phyloP scores from a whole-genome alignment of 1,140 invertebrate species.

The Gonioctena quinquepunctata region DNA sequence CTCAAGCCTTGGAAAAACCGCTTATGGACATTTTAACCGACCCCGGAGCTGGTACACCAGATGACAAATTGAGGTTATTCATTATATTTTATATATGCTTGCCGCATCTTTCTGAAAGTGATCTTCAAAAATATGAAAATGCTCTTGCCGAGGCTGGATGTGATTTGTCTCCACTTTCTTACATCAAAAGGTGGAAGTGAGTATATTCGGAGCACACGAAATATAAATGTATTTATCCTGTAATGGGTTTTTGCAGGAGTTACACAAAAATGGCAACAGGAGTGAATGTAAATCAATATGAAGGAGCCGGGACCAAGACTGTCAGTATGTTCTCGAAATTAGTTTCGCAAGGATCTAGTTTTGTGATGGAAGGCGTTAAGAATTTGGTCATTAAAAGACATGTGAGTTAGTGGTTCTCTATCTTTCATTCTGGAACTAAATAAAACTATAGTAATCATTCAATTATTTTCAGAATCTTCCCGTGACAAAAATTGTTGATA shows the following conservation, averaged over 20 bases:
- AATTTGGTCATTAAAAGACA: conserved; percentile 98
- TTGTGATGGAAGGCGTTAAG: conserved; percentile 99
- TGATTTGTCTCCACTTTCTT: conserved; percentile 80
- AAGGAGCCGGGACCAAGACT: conserved; percentile 94
- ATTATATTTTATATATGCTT: conserved; percentile 92
- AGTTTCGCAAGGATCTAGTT: conserved; percentile 94
- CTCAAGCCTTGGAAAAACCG: conserved; percentile 72
- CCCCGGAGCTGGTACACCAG: conserved; percentile 80
- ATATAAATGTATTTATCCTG: too few species aligned
- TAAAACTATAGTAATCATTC: too few species aligned
- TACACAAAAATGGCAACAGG: conserved; percentile 79
- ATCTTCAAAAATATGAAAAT: conserved; percentile 80
- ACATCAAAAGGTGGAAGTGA: conserved; percentile 90
- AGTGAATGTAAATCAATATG: conserved; percentile 69
- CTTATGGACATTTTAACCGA: conserved; percentile 84
- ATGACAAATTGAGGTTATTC: conserved; percentile 94
- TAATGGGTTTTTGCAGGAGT: conserved; percentile 66
- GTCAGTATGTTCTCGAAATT: conserved; percentile 98
- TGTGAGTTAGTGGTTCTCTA: conserved; percentile 70
- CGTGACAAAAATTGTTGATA: conserved; percentile 89
- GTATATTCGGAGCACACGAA: too few species aligned
- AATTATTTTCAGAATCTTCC: conserved; percentile 75
- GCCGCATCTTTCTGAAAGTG: conserved; percentile 76
- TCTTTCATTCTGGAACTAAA: background rate
- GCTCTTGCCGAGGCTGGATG: conserved; percentile 82